Base-by-base conservation (phyloP, 1,140 invertebrate species). In the Ephestia elutella region DNA sequence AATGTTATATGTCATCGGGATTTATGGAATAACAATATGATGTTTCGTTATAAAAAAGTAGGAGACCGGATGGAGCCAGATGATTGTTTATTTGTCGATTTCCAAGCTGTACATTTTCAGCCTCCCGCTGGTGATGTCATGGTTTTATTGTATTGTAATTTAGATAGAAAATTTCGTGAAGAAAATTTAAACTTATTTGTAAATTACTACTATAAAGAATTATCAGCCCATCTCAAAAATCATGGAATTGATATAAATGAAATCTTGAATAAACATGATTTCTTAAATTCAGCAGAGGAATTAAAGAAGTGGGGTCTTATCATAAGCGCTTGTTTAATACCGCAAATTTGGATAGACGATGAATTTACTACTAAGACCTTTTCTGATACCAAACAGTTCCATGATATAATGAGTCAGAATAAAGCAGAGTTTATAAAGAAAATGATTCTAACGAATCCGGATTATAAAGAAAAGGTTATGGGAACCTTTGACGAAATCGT, bases 1-100 rank as follows among this genome's bases (percentile, higher is more conserved):
- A 92, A 92, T 61, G 92, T 92, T 0, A 77, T 93, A 7, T 89
- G 86, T 38, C 93, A 93, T 72, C 89, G 90, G 0, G 91, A 93
- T 80, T 75, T 91, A 4, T 93, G 92, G 92, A 86, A 88, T 18
- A 92, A 91, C 38, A 93, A 93, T 67, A 66, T 93, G 0, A 80
- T 93, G 63, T 93, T 92, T 68, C 90, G 89, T 64, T 91, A 92
- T 56, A 73, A 88, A 57, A 15, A 86, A 32, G 44, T 66, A 13
- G 32, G 38, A 5, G 57, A 66, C 9, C 20, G 18, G 11, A 19
- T 53, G 0, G 73, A 81, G 32, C 83, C 89, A 1, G 75, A 83
- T 10, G 78, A 89, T 7, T 92, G 92, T 57, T 63, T 91, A 1
- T 68, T 93, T 0, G 89, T 93, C 0, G 92, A 93, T 68, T 93